Conservation (phyloP, 2,113 vertebrate species). For the Bufo gargarizans region DNA sequence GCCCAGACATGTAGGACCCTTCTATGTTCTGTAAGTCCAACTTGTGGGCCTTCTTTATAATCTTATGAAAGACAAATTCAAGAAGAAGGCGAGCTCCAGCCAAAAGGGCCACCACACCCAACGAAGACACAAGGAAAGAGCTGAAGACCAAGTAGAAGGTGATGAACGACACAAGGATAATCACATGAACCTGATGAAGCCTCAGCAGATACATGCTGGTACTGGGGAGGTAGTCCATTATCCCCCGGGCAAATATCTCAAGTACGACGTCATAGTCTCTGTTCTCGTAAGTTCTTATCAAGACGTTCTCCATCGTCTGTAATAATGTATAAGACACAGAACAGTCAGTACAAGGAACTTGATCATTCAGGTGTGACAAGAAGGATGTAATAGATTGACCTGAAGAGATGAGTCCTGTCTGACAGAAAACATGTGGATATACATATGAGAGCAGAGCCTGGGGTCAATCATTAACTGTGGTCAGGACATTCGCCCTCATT, state of each 20-base stretch:
- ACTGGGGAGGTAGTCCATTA: not conserved
- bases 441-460: not conserved
- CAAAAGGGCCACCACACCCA: not conserved
- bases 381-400: no score
- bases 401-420: no score
- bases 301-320: slow-evolving; percentile 53
- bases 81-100: not conserved
- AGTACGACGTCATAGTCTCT: not conserved
- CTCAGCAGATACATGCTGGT: not conserved
- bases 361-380: not conserved
- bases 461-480: not conserved
- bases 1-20: slow-evolving; percentile 50
- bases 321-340: not conserved
- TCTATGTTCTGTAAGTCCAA: slow-evolving; percentile 60
- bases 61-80: not conserved
- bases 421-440: not conserved
- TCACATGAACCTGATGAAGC: not conserved
- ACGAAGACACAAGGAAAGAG: slow-evolving; percentile 27
- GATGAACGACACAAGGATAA: not conserved
- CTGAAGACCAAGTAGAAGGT: not conserved
- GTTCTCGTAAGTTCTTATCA: slow-evolving; percentile 60
- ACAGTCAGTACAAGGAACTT: not conserved
- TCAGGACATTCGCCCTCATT: not conserved
- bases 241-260: slow-evolving; percentile 6
- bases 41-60: accelerated